Percentiles rank a stretch among this genome's conserved stretches.
These are phyloP conservation scores for Glaucidium brasilianum DNA, from an alignment of 2,113 vertebrate genomes.

Conservation along the genomic window DNA sequence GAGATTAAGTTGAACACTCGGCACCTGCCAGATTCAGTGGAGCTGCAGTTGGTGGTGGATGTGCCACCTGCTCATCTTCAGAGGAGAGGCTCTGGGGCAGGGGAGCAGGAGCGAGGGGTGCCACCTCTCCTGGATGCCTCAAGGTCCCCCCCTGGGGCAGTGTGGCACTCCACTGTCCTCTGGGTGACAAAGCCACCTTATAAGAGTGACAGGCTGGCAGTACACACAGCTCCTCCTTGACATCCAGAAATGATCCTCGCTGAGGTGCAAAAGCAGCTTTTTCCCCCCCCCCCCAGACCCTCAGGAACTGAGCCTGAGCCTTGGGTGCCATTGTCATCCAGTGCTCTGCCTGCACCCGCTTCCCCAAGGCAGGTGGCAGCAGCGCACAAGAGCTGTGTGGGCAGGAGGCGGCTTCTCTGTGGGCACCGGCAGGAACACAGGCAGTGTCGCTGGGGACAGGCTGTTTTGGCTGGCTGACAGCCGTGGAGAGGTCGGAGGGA, in stretches of 20 bases:
- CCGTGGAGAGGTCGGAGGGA: background rate
- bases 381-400: background rate
- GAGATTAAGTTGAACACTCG: background rate
- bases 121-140: background rate
- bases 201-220: background rate
- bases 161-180: background rate
- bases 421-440: fast-evolving
- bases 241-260: background rate
- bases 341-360: background rate
- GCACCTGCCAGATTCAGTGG: background rate
- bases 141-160: background rate
- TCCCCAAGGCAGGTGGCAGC: background rate
- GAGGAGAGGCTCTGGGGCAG: background rate
- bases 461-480: background rate
- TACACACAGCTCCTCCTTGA: background rate
- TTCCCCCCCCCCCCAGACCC: fast-evolving
- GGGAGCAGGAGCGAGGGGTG: background rate
- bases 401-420: background rate
- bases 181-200: background rate
- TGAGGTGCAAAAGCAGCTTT: background rate
- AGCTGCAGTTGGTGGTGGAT: background rate
- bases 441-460: background rate
- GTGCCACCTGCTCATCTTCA: background rate
- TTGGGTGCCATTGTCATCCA: fast-evolving
- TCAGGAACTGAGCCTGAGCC: background rate